Percentiles rank a stretch among this genome's conserved stretches.
Conservation (phyloP, 2,888 invertebrate species). For the Cepaea hortensis region DNA sequence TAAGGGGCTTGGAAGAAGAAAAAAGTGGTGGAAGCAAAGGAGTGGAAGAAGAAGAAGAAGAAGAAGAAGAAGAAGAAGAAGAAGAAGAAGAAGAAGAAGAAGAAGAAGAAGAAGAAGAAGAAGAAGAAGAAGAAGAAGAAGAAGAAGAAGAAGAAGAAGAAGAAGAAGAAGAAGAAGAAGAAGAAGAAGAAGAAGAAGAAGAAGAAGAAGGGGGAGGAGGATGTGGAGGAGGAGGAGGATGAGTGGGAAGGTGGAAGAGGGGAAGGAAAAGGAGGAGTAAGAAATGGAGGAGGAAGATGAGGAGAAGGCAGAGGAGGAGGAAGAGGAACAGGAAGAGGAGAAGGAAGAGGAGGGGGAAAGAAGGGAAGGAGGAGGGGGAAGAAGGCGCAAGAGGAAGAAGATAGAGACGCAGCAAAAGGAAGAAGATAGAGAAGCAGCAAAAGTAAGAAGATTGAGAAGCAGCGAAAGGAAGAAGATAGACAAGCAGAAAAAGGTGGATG, state of each 20-base stretch:
- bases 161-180: background rate
- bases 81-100: background rate
- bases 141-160: background rate
- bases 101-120: background rate
- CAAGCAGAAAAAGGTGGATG: no score
- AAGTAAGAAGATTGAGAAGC: no score
- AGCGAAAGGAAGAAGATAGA: no score
- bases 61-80: no score
- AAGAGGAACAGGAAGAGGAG: background rate
- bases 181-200: background rate
- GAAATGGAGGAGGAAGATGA: background rate
- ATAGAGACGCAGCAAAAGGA: no score
- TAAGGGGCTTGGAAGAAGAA: no score
- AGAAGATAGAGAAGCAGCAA: no score
- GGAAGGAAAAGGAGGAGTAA: background rate
- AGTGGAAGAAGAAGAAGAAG: background rate
- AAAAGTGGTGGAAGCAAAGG: background rate
- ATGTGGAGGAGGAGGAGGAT: background rate
- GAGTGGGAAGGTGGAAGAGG: background rate
- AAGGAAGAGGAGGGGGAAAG: background rate
- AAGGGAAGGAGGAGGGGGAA: no score
- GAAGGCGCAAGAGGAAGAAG: no score
- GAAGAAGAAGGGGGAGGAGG: background rate
- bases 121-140: constrained; percentile 2
- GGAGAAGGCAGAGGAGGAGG: background rate